These are phyloP conservation scores for Napeogenes inachia DNA, from an alignment of 2,888 invertebrate species.

Conservation along the genomic window DNA sequence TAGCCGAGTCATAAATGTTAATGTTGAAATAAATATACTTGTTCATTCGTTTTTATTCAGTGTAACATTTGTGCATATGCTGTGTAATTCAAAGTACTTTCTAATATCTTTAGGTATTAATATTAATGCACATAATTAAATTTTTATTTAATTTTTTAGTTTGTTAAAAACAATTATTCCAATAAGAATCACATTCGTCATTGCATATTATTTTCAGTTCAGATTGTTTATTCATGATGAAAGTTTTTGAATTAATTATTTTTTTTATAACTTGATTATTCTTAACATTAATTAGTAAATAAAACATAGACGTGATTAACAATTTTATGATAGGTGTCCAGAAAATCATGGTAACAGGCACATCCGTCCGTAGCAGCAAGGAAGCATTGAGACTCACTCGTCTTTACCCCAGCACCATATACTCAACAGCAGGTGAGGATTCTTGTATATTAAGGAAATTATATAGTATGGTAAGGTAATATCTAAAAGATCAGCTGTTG, in stretches of 20 bases:
- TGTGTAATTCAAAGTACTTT: constrained; percentile 12
- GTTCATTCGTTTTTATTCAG: constrained; percentile 21
- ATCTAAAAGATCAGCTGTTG: too few species aligned
- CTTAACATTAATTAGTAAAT: background rate
- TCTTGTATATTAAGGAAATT: background rate
- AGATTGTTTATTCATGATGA: background rate
- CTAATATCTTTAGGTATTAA: constrained; percentile 4
- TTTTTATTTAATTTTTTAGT: background rate
- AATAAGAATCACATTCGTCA: background rate
- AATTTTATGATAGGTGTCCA: constrained; percentile 83
- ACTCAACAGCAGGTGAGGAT: constrained; percentile 89
- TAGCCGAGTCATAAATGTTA: constrained; percentile 25
- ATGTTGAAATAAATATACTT: constrained; percentile 28
- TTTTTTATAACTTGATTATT: background rate
- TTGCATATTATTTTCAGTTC: too few species aligned
- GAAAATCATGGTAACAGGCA: constrained; percentile 95
- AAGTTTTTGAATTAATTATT: background rate
- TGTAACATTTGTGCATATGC: constrained; percentile 12
- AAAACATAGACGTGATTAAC: background rate
- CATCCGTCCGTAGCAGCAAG: constrained; percentile 91
- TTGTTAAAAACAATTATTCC: background rate
- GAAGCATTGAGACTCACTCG: constrained; percentile 92
- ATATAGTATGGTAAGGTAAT: too few species aligned
- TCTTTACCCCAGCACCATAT: constrained; percentile 92
- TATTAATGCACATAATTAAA: too few species aligned